Evolutionary conservation across 2,113 vertebrate genomes (phyloP).

Genomic region (Albula glossodonta): DNA sequence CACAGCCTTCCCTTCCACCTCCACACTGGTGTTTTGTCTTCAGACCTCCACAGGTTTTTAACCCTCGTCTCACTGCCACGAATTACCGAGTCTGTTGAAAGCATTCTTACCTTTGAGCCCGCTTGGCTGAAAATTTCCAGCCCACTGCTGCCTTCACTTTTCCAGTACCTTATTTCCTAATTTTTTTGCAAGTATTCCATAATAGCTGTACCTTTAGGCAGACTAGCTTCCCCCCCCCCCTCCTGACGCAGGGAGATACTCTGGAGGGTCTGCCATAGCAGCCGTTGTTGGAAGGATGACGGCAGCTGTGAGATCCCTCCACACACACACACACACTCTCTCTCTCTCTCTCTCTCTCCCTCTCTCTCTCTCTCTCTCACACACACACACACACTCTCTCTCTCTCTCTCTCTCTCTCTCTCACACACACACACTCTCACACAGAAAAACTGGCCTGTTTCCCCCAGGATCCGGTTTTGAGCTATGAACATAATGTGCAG

Average conservation of each 20-base stretch:
- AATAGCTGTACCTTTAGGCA: background rate
- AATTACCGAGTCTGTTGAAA: slow-evolving; percentile 7
- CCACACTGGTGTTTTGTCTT: slow-evolving; percentile 35
- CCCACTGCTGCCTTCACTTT: background rate
- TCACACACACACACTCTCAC: no score
- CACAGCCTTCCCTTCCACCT: slow-evolving; percentile 35
- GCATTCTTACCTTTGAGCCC: background rate
- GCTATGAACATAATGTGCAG: slow-evolving; percentile 24
- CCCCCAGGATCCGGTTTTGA: slow-evolving; percentile 35
- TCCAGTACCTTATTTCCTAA: slow-evolving; percentile 18
- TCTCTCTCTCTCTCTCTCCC: no score
- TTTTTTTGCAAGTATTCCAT: slow-evolving; percentile 8
- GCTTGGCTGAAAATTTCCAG: slow-evolving; percentile 4
- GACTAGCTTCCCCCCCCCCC: background rate
- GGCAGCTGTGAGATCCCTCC: slow-evolving; percentile 37
- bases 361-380: no score
- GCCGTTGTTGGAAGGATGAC: slow-evolving; percentile 32
- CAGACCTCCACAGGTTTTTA: slow-evolving; percentile 14
- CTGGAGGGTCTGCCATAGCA: background rate
- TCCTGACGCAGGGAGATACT: background rate
- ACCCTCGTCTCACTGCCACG: background rate
- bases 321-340: no score
- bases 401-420: no score
- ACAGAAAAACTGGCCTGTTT: slow-evolving; percentile 13
- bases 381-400: no score